Evolutionary conservation across 92 coral and sea anemone species (phyloP), one percentile per base, ranked within the genome.

Genomic region (Parazoanthus darwini): DNA sequence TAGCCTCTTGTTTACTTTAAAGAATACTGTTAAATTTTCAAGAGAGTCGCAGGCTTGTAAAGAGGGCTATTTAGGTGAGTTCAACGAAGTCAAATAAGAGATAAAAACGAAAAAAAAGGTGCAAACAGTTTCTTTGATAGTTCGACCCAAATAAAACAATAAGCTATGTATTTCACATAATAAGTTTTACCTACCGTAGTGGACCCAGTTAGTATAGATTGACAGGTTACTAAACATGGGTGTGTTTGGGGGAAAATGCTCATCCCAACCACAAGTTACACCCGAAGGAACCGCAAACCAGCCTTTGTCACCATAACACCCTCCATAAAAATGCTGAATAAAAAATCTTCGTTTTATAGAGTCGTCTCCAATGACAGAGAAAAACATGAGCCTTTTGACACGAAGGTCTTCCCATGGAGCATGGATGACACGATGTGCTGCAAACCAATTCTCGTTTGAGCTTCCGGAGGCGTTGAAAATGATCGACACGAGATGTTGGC

Each of bases 361-460:
- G 8, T 73, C 66, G 20, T 23, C 5, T 23, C 86, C 86, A 2
- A 3, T 11, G 39, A 82, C 58, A 42, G 73, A 58, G 74, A 82
- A 82, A 26, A 22, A 51, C 4, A 1, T 58, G 23, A 6, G 37
- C 42, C 2, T 0, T 38, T 67, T 3, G 22, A 15, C 25, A 25
- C 5, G 18, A 8, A 58, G 46, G 54, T 82, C 77, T 33, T 29
- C n/a, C 86, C 86, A 82, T 3, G 86, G 86, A 65, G 86, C 33
- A 16, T 59, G 43, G 1, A 65, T 50, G 26, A 82, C 63, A 4
- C 77, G 75, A 26, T 65, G n/a, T 26, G 29, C 4, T 18, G 54
- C 14, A 37, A 82, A 82, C 86, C 86, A 82, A 51, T 82, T 38
- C 50, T 8, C 15, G 50, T 63, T 58, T 10, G 44, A 48, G 44